These are phyloP conservation scores for Furcifer pardalis DNA, from an alignment of 2,797 vertebrate species.

Conservation along the genomic window DNA sequence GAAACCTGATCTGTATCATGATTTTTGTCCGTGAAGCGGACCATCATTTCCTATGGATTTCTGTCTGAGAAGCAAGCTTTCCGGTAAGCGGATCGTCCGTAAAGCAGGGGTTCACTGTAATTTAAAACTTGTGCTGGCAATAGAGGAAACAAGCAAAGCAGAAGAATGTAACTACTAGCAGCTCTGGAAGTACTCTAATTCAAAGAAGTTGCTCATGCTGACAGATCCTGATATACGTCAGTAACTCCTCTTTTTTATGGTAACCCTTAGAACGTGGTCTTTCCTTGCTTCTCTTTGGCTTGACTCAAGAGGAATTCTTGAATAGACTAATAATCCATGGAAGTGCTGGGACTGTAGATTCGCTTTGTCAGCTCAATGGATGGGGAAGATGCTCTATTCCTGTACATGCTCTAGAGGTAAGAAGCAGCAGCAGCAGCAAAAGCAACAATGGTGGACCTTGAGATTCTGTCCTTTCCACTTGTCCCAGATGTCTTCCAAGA, in stretches of 20 bases:
- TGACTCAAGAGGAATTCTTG: constrained; percentile 90
- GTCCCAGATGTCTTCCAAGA: neutral
- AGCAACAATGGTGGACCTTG: neutral
- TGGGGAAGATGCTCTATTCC: constrained; percentile 96
- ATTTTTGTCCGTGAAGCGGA: no score
- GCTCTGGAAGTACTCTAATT: neutral
- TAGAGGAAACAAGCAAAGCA: neutral
- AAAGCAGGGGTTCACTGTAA: no score
- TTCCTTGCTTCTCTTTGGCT: constrained; percentile 85
- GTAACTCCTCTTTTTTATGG: constrained; percentile 17
- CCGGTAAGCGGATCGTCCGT: no score
- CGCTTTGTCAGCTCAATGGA: constrained; percentile 90
- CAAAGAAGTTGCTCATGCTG: neutral
- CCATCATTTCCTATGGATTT: no score
- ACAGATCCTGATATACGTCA: neutral
- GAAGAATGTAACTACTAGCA: neutral
- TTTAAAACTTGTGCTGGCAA: neutral
- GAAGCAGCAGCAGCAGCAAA: no score
- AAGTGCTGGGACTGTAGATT: constrained; percentile 86
- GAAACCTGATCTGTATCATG: no score
- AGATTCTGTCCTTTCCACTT: neutral
- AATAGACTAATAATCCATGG: constrained; percentile 91
- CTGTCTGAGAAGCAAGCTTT: no score
- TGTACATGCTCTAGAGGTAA: constrained; percentile 90
- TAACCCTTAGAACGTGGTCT: constrained; percentile 78